phyloP scores from a whole-genome alignment of 2,888 invertebrate genomes.

The Halocaridina rubra region DNA sequence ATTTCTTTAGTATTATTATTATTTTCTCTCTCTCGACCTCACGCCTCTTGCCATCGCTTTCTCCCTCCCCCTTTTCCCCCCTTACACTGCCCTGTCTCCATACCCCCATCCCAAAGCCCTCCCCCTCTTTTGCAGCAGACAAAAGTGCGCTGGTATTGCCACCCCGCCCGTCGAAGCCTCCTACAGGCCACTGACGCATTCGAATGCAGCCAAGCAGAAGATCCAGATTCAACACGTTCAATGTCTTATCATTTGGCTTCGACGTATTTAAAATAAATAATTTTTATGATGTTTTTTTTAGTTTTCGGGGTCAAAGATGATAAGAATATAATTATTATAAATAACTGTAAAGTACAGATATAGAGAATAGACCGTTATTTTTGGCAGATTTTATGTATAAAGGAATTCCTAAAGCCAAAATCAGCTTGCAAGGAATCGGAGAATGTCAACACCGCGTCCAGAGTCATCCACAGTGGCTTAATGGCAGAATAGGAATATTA shows the following conservation, averaged over 20 bases:
- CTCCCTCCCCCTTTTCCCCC: background rate
- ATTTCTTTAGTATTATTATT: background rate
- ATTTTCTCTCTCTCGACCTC: background rate
- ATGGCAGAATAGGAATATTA: constrained; percentile 53
- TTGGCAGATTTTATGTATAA: too few species aligned
- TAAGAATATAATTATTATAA: too few species aligned
- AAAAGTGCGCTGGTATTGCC: background rate
- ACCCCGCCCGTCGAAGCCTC: constrained; percentile 6
- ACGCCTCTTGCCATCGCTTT: background rate
- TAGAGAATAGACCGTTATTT: too few species aligned
- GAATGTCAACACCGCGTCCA: background rate
- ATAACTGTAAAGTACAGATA: too few species aligned
- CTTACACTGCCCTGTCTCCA: background rate
- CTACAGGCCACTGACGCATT: constrained; percentile 31
- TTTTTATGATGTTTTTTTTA: background rate
- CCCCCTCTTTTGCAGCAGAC: constrained; percentile 18
- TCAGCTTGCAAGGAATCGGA: constrained; percentile 7
- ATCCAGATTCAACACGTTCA: constrained; percentile 22
- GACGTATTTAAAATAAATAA: background rate
- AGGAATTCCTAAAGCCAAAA: too few species aligned
- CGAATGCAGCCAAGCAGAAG: constrained; percentile 37
- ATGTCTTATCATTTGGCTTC: background rate
- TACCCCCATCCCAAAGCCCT: background rate
- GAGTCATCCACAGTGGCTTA: constrained; percentile 32
- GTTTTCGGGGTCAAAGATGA: too few species aligned